Percentiles rank a stretch among this genome's conserved stretches.
phyloP scores from a whole-genome alignment of 2,888 invertebrate species.

The Corythucha ciliata region DNA sequence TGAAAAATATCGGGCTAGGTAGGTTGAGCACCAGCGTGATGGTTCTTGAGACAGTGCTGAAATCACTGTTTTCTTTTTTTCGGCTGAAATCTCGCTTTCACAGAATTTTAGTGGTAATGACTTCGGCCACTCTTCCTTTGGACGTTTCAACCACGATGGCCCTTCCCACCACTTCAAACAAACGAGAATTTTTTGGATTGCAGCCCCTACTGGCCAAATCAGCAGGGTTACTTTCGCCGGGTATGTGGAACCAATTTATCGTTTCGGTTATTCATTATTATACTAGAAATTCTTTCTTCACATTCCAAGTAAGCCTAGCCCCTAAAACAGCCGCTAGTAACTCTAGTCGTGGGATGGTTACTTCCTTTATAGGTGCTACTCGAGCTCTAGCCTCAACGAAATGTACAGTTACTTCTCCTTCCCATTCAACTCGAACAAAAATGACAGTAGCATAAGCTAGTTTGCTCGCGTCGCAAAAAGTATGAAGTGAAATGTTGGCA shows the following conservation, averaged over 20 bases:
- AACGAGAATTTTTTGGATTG: constrained; percentile 31
- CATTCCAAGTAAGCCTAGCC: constrained; percentile 30
- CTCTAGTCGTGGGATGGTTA: constrained; percentile 39
- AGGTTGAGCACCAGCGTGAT: background rate
- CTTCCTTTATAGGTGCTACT: constrained; percentile 35
- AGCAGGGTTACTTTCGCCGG: constrained; percentile 35
- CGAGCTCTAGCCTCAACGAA: constrained; percentile 36
- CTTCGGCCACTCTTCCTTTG: constrained; percentile 33
- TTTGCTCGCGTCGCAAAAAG: constrained; percentile 37
- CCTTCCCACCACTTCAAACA: constrained; percentile 39
- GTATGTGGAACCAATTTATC: constrained; percentile 36
- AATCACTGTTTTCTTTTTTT: constrained; percentile 10
- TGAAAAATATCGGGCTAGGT: background rate
- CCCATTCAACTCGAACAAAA: constrained; percentile 32
- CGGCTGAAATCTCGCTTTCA: constrained; percentile 12
- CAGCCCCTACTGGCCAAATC: constrained; percentile 34
- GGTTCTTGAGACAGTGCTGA: background rate
- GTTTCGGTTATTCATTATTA: constrained; percentile 20
- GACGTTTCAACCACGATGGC: constrained; percentile 35
- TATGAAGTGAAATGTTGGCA: constrained; percentile 29
- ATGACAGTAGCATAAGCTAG: constrained; percentile 36
- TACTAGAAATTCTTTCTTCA: constrained; percentile 23
- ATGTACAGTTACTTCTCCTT: constrained; percentile 26
- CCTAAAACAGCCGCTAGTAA: constrained; percentile 37
- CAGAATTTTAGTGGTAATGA: background rate